A percentile compares a stretch with the other conserved stretches of the same genome.
Evolutionary conservation across 37 sponge, comb jelly and placozoan genomes (phyloP).

Genomic region (Mnemiopsis leidyi): DNA sequence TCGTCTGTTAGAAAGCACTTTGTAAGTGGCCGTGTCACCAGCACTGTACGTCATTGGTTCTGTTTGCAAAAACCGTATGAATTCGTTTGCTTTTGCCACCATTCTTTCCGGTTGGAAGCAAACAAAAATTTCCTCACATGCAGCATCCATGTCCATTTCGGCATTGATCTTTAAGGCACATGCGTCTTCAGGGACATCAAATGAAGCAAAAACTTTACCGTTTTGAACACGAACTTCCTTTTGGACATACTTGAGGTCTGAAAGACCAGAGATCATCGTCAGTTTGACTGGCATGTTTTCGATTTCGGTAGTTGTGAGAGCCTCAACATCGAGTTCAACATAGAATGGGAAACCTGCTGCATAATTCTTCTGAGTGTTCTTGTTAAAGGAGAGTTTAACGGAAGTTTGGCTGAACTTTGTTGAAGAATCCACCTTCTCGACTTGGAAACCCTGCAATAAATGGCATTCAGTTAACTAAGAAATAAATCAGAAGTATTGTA

Average conservation of each 20-base stretch:
- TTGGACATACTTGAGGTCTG: not conserved
- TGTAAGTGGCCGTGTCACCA: not conserved
- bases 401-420: constrained; percentile 3
- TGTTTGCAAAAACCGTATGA: not conserved
- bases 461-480: no score
- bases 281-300: not conserved
- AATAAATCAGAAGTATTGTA: no score
- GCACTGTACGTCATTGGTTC: not conserved
- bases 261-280: not conserved
- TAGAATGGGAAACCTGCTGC: constrained; percentile 13
- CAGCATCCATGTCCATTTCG: not conserved
- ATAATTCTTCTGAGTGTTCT: not conserved
- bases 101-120: constrained; percentile 47
- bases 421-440: not conserved
- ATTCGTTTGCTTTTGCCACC: not conserved
- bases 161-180: constrained; percentile 33
- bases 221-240: not conserved
- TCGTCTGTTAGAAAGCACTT: not conserved
- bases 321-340: constrained; percentile 25
- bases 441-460: not conserved
- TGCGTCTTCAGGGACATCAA: constrained; percentile 30
- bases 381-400: not conserved
- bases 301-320: not conserved
- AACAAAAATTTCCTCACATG: not conserved
- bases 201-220: constrained; percentile 11